Base-by-base conservation (phyloP, 2,888 invertebrate species). In the Trachelus stipa region DNA sequence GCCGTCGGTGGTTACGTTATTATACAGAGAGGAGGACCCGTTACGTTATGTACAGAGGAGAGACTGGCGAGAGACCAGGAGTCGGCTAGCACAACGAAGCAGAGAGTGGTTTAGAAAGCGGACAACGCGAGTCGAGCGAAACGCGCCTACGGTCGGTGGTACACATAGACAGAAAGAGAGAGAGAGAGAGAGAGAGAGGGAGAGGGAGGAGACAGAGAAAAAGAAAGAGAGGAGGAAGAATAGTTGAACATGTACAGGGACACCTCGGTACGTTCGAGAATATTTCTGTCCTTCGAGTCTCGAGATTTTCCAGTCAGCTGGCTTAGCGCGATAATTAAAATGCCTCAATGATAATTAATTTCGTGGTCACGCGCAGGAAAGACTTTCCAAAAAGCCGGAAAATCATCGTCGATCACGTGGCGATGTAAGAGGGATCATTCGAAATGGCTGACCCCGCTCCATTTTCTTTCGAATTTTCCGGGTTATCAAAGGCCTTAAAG, bases 81-180 rank as follows among this genome's bases (percentile, higher is more conserved):
- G 56, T 56, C 56, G 56, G 9, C 56, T 15, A 23, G 56, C 56
- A 56, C 23, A 56, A 56, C 56, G 56, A 56, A 56, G 82, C 83
- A 77, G 84, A 86, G 85, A 89, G 88, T 83, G 87, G 89, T 89
- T 89, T 89, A 89, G 88, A 89, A 89, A 89, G 89, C 87, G 84
- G 74, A 34, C 35, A 74, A 34, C 74, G 37, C 74, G 35, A 74
- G 35, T 37, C 74, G 35, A 74, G 74, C 35, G 30, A 35, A 74
- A 74, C 37, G n/a, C 71, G 71, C 34, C 31, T 34, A 31, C 71
- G 30, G 11, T 12, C 69, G 4, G 37, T 37, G 15, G 37, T 37
- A 2, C n/a, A 12, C 31, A 4, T 31, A 37, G 73, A 12, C 12
- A 35, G 12, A 35, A 0, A 12, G 35, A 35, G 0, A 35, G 11